Conservation (phyloP, 2,888 invertebrate species). For the Mimachlamys varia region DNA sequence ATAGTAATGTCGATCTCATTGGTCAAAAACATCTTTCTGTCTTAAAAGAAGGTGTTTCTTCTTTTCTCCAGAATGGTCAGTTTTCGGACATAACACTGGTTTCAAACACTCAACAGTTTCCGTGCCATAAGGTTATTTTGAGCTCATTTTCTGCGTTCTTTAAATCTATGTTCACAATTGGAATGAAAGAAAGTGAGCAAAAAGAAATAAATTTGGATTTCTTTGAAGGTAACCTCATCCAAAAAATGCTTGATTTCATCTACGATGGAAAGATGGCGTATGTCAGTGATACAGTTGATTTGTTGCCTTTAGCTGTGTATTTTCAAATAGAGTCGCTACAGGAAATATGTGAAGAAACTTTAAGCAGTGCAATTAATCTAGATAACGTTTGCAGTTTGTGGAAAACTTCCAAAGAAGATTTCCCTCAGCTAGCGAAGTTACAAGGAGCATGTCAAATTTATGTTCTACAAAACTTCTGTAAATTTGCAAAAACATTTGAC, state of each 20-base stretch:
- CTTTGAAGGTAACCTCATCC: neutral
- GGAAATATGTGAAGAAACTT: neutral
- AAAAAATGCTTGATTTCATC: neutral
- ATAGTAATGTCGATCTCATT: neutral
- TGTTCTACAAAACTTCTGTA: neutral
- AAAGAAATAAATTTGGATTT: neutral
- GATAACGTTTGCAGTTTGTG: constrained; percentile 23
- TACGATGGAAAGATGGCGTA: neutral
- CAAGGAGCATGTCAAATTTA: neutral
- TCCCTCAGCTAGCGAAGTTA: neutral
- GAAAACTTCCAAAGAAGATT: neutral
- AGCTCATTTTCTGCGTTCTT: neutral
- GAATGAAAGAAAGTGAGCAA: constrained; percentile 19
- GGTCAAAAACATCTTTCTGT: neutral
- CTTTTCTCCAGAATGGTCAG: neutral
- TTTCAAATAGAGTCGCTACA: neutral
- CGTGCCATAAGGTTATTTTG: neutral
- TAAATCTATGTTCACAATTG: constrained; percentile 14
- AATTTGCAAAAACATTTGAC: neutral
- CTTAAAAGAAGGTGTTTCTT: neutral
- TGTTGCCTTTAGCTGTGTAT: neutral
- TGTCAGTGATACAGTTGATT: neutral
- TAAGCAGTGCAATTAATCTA: neutral
- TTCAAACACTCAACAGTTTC: neutral
- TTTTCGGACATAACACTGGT: neutral